Base-by-base conservation (phyloP, 2,797 vertebrate species). In the Lemur catta region DNA sequence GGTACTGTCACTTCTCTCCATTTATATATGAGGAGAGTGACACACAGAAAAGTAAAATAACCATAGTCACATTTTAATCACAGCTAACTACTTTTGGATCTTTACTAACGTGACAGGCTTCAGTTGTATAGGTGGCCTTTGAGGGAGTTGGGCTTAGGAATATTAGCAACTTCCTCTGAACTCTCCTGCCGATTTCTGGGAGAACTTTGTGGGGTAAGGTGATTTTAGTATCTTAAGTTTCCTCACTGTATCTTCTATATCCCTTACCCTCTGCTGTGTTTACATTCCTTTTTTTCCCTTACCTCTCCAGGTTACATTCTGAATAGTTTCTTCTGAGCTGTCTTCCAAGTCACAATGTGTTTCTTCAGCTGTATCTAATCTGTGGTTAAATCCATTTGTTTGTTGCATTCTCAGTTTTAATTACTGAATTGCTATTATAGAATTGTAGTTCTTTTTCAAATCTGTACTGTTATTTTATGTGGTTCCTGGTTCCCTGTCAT, bases 331-430 rank as follows among this genome's bases (percentile, higher is more conserved):
- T 89, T 90, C 46, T 89, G 41, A 80, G 28, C 26, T 92, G 1
- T 93, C 48, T 96, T 94, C 65, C 84, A 87, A 84, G 28, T 90
- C 50, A 43, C 17, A 84, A 7, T 20, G 6, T 91, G 41, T 87
- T 55, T 95, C 76, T 97, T 90, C 50, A 92, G 35, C 85, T 84
- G 6, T 71, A 38, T 95, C 81, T 94, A 61, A 90, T 97, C 75
- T 89, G 63, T 59, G 69, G 28, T 79, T 82, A 88, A 81, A 93
- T 82, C 46, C 63, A 75, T 79, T 43, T 82, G 17, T 89, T 71
- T 81, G 41, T 89, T 92, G 33, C 22, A 82, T 52, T 93, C 48
- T 93, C 67, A 84, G 26, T 93, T 50, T 79, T 79, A 43, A 55
- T 46, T 76, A 67, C 35, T 79, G 35, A 93, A 85, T 93, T 91